Evolutionary conservation across 1,140 invertebrate species (phyloP).

Genomic region (Parapsyche elsis): DNA sequence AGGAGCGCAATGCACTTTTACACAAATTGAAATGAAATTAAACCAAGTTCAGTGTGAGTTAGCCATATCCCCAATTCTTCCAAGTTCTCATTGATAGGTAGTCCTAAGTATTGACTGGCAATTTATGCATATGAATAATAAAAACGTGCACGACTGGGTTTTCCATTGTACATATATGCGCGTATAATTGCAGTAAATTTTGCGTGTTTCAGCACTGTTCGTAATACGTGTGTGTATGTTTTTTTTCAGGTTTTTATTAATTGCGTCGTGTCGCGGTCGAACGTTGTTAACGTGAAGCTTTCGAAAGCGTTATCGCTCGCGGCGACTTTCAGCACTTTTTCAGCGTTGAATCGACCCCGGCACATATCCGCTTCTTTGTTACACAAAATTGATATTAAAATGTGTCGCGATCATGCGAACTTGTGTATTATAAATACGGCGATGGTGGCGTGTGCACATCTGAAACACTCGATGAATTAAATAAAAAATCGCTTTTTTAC

Average conservation of each 20-base stretch:
- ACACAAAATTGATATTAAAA: slow-evolving; percentile 24
- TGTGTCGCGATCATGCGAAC: slow-evolving; percentile 21
- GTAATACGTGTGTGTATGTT: too few species aligned
- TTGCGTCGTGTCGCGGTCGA: not conserved
- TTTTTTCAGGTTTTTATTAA: not conserved
- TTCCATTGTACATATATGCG: not conserved
- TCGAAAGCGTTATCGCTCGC: not conserved
- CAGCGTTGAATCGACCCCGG: not conserved
- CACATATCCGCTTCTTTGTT: slow-evolving; percentile 4
- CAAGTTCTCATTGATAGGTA: too few species aligned
- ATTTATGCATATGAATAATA: not conserved
- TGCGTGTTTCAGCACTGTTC: too few species aligned
- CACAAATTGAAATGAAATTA: too few species aligned
- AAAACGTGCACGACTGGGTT: too few species aligned
- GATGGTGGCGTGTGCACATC: slow-evolving; percentile 1
- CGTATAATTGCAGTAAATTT: not conserved
- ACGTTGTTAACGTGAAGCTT: not conserved
- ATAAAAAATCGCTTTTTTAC: not conserved
- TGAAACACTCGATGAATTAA: slow-evolving; percentile 11
- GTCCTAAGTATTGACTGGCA: too few species aligned
- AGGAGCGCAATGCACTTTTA: not conserved
- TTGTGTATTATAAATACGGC: not conserved
- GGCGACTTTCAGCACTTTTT: slow-evolving; percentile 10
- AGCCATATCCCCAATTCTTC: too few species aligned
- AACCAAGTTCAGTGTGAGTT: too few species aligned